Evolutionary conservation across 2,888 invertebrate genomes (phyloP).

Genomic region (Aporophyla nigra): DNA sequence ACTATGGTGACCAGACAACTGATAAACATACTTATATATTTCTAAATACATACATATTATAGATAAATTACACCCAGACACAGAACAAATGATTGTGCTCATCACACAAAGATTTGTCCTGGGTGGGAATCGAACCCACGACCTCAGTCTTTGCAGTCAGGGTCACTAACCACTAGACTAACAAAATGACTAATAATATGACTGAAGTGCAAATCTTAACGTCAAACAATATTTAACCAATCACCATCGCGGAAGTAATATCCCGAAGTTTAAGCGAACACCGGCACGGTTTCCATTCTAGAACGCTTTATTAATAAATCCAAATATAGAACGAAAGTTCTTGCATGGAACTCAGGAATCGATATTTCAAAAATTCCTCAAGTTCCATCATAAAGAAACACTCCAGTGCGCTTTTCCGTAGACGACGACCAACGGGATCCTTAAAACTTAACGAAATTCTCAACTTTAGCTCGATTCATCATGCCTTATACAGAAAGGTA

Average conservation of each 20-base stretch:
- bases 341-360: constrained; percentile 78
- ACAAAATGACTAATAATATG: no score
- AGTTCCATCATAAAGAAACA: constrained; percentile 87
- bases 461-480: constrained; percentile 84
- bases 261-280: constrained; percentile 9
- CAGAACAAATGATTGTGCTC: no score
- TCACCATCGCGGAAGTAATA: constrained; percentile 17
- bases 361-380: constrained; percentile 84
- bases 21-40: no score
- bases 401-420: constrained; percentile 83
- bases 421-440: constrained; percentile 79
- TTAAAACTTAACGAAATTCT: constrained; percentile 82
- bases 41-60: no score
- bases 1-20: no score
- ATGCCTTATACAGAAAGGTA: constrained; percentile 78
- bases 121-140: no score
- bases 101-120: no score
- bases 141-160: no score
- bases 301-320: constrained; percentile 47
- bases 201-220: constrained; percentile 1
- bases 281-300: constrained; percentile 5
- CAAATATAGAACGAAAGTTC: constrained; percentile 70
- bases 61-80: no score
- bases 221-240: constrained; percentile 8
- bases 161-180: no score